Evolutionary conservation across 2,113 vertebrate species (phyloP), one percentile per base, ranked within the genome.

Genomic region (Myotis brandtii): DNA sequence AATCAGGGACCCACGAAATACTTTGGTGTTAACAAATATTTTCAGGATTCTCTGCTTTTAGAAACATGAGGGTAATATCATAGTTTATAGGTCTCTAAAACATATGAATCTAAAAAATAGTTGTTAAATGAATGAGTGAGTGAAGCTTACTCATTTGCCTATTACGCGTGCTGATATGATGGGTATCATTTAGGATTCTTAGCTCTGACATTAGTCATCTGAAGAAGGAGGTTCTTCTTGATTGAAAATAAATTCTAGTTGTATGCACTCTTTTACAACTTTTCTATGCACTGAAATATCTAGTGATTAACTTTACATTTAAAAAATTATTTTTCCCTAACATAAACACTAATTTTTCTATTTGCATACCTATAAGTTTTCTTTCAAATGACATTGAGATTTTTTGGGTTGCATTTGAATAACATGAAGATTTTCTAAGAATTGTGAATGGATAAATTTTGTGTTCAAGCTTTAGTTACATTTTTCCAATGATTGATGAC

Each of bases 391-490:
- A 59, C 27, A 77, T n/a, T 85, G 52, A 67, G 2, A 91, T 90
- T 90, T 77, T 87, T 66, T 11, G 64, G 25, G n/a, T 92, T 95
- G 37, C n/a, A 83, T 88, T 94, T 96, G 89, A 91, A 95, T 86
- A 62, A 89, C 20, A 23, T 50, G 25, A 88, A 72, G 13, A 81
- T 86, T 96, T 86, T 82, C 67, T 76, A 64, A 89, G 40, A 95
- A 89, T 84, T 88, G 17, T 86, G 54, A 88, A 67, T 86, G 23
- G 5, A 4, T 69, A 86, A 25, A 14, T 48, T 88, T 92, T 93
- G 12, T 5, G 70, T 77, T 14, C 13, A 90, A 27, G n/a, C n/a
- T 56, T 95, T 69, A 52, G 23, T 83, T 91, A 77, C 46, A 66
- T 96, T 88, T 96, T 89, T 48, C 56, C 46, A 83, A 13, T 93